These are phyloP conservation scores for Lysandra coridon DNA, from an alignment of 2,888 invertebrate genomes.

Conservation along the genomic window DNA sequence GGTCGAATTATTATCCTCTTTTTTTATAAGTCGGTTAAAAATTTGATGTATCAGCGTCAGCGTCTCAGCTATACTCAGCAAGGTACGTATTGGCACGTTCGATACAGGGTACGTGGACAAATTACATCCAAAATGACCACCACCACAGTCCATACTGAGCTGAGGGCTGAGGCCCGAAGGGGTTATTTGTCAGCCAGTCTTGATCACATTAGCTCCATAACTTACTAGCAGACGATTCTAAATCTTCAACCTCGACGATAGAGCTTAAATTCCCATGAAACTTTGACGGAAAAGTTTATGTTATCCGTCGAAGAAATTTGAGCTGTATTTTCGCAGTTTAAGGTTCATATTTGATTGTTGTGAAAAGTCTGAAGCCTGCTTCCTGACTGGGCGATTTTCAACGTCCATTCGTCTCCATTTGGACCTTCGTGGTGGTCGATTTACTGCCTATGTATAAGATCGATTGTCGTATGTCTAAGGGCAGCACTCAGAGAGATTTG, in stretches of 20 bases:
- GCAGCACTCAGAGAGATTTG: background rate
- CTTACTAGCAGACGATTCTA: background rate
- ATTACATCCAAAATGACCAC: background rate
- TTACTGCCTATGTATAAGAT: background rate
- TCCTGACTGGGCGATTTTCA: slow-evolving; percentile 37
- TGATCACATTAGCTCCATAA: slow-evolving; percentile 1
- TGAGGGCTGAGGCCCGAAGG: background rate
- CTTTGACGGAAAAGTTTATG: background rate
- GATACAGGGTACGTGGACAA: background rate
- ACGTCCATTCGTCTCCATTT: slow-evolving; percentile 31
- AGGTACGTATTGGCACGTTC: background rate
- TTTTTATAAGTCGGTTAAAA: no score
- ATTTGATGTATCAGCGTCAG: background rate
- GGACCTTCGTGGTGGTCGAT: background rate
- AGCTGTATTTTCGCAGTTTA: background rate
- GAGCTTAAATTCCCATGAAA: background rate
- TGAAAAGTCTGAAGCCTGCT: background rate
- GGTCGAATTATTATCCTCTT: no score
- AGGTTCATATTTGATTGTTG: background rate
- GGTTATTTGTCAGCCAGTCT: slow-evolving; percentile 34
- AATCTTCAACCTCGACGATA: background rate
- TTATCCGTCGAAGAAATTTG: background rate
- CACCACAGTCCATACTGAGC: background rate
- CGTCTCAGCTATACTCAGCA: background rate
- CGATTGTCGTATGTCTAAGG: background rate